Evolutionary conservation across 1,140 invertebrate species (phyloP).

Genomic region (Dreissena polymorpha): DNA sequence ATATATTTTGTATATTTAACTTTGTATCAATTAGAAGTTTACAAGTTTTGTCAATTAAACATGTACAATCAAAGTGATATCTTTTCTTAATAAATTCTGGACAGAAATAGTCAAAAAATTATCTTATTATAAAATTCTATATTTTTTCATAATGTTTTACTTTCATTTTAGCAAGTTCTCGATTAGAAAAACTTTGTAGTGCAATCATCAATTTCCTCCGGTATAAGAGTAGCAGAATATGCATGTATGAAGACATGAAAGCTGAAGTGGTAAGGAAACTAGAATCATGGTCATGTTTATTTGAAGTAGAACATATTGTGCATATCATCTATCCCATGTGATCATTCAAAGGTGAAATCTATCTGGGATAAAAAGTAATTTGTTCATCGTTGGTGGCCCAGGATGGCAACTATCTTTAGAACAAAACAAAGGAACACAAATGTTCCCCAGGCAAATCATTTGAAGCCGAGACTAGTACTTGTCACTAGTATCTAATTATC

Average conservation of each 20-base stretch:
- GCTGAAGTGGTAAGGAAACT: slow-evolving; percentile 55
- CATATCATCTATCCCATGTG: background rate
- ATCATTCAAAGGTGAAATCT: too few species aligned
- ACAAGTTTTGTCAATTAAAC: background rate
- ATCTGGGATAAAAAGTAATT: too few species aligned
- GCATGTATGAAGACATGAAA: slow-evolving; percentile 53
- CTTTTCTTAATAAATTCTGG: background rate
- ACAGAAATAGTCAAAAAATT: background rate
- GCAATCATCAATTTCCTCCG: slow-evolving; percentile 53
- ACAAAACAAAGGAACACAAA: too few species aligned
- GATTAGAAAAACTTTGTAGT: slow-evolving; percentile 51
- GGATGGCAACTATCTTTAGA: too few species aligned
- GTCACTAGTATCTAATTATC: too few species aligned
- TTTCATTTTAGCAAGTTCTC: slow-evolving; percentile 36
- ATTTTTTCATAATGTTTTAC: background rate
- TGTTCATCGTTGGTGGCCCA: too few species aligned
- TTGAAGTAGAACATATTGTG: background rate
- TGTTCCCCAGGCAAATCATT: too few species aligned
- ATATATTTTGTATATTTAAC: too few species aligned
- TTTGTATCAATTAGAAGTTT: background rate
- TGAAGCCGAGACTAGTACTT: too few species aligned
- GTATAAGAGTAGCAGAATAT: slow-evolving; percentile 46
- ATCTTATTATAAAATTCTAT: background rate
- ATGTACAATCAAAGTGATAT: background rate
- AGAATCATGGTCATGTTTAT: background rate